Evolutionary conservation across 2,797 vertebrate species (phyloP).

Genomic region (Ibycter americanus): DNA sequence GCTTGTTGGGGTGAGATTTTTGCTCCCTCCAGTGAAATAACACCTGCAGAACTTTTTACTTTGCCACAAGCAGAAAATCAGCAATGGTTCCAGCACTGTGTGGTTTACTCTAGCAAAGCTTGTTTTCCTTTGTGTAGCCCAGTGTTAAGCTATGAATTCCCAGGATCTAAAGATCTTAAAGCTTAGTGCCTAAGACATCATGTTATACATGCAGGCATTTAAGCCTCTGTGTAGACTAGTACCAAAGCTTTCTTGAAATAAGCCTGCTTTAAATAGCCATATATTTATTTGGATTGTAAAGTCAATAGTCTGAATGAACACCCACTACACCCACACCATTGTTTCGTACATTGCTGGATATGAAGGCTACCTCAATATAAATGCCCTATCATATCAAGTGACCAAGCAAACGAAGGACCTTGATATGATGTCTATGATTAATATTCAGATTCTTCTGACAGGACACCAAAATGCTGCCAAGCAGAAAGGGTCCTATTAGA

Average conservation of each 20-base stretch:
- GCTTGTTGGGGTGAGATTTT: neutral
- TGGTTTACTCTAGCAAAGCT: neutral
- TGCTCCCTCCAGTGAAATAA: neutral
- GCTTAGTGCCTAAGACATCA: neutral
- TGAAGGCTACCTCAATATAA: neutral
- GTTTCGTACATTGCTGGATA: neutral
- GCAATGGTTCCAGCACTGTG: neutral
- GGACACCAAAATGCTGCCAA: neutral
- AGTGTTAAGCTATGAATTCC: neutral
- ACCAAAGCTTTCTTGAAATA: neutral
- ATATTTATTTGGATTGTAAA: neutral
- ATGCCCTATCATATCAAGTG: neutral
- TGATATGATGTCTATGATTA: neutral
- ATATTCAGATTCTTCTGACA: neutral
- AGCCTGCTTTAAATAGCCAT: neutral
- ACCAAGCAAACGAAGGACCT: neutral
- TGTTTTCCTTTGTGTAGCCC: neutral
- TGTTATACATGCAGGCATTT: neutral
- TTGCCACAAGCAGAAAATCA: neutral
- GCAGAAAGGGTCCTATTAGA: neutral
- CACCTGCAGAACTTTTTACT: neutral
- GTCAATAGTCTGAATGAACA: neutral
- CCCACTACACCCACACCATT: neutral
- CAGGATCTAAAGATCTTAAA: neutral
- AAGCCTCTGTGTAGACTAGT: accelerated